phyloP scores from a whole-genome alignment of 2,888 invertebrate species.

The Camptogramma bilineatum region DNA sequence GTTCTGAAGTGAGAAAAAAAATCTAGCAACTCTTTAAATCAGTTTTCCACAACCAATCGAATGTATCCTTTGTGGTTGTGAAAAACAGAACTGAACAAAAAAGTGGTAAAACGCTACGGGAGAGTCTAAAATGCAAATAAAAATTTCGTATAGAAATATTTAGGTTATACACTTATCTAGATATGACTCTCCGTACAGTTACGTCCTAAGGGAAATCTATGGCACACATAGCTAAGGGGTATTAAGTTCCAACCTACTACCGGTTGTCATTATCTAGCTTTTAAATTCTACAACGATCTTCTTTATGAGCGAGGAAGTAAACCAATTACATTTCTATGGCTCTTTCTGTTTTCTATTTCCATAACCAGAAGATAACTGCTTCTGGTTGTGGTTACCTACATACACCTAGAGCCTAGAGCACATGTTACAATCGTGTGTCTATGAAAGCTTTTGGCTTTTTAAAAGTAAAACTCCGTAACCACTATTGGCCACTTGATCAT shows the following conservation, averaged over 20 bases:
- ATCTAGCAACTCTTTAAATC: no score
- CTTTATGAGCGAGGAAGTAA: conserved; percentile 7
- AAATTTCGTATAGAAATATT: no score
- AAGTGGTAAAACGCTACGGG: no score
- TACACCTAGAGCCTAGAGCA: neutral
- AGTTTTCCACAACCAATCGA: no score
- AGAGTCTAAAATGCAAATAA: no score
- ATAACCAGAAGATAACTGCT: neutral
- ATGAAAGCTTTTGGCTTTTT: no score
- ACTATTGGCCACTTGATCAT: no score
- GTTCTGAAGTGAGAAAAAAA: no score
- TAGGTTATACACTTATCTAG: neutral
- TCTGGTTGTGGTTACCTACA: neutral
- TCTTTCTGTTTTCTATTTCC: conserved; percentile 11
- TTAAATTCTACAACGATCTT: neutral
- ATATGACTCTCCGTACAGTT: conserved; percentile 2
- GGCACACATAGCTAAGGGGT: conserved; percentile 22
- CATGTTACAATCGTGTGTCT: neutral
- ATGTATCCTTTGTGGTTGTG: no score
- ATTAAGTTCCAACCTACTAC: conserved; percentile 6
- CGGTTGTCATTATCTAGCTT: conserved; percentile 1
- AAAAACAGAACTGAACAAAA: no score
- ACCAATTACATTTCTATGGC: conserved; percentile 6
- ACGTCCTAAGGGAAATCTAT: conserved; percentile 15
- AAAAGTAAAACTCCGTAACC: no score